phyloP scores from a whole-genome alignment of 2,113 vertebrate genomes.

The Mus pahari region DNA sequence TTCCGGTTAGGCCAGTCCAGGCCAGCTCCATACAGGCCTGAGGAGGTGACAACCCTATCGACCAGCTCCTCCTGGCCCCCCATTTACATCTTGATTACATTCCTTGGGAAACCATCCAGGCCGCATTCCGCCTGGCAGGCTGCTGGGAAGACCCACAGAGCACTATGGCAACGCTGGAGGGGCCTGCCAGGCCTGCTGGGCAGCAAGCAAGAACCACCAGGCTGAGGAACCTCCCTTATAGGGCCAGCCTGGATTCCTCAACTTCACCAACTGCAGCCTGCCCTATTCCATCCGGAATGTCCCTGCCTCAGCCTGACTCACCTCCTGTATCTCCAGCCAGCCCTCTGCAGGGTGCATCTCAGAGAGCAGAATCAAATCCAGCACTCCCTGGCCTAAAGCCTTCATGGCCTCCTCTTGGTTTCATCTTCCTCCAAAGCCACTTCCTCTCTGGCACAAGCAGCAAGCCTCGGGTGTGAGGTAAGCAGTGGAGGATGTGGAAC shows the following conservation, averaged over 20 bases:
- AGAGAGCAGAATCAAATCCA: neutral
- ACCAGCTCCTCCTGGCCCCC: conserved; percentile 73
- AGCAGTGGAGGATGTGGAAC: neutral
- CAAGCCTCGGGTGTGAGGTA: neutral
- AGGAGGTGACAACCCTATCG: conserved; percentile 82
- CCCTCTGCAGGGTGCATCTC: neutral
- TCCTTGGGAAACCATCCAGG: conserved; percentile 87
- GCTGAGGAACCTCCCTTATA: conserved; percentile 58
- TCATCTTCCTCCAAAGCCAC: conserved; percentile 3
- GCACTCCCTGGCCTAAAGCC: neutral
- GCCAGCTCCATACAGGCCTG: conserved; percentile 65
- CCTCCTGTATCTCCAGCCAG: too few relatives aligned
- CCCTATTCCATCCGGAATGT: neutral
- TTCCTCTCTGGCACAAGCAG: neutral
- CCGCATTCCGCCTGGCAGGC: conserved; percentile 80
- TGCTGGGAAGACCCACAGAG: conserved; percentile 77
- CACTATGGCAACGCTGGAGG: conserved; percentile 76
- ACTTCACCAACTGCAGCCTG: neutral
- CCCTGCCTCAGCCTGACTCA: neutral
- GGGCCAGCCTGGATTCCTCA: conserved; percentile 63
- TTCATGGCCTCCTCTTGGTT: neutral
- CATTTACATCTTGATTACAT: conserved; percentile 87
- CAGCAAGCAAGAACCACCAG: conserved; percentile 24
- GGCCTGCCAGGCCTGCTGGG: neutral
- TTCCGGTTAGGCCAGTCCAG: conserved; percentile 72